A percentile compares a stretch with the other conserved stretches of the same genome.
These are phyloP conservation scores for Thereva nobilitata DNA, from an alignment of 2,888 invertebrate genomes.

Conservation along the genomic window DNA sequence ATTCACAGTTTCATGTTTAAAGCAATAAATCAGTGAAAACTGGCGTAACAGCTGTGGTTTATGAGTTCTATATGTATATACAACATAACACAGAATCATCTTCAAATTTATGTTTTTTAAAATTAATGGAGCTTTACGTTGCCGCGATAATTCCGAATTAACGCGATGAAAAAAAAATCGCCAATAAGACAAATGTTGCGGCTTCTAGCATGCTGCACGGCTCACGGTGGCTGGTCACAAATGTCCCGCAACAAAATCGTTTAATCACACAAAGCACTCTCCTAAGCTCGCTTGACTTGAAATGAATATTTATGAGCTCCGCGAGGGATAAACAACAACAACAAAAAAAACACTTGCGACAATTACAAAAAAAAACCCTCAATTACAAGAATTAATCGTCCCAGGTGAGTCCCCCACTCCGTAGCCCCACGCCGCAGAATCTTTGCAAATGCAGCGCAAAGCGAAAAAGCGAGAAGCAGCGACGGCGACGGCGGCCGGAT, in stretches of 20 bases:
- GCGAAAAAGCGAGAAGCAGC: slow-evolving; percentile 1
- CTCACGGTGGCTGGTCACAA: slow-evolving; percentile 33
- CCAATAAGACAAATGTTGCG: not conserved
- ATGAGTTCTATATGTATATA: too few relatives aligned
- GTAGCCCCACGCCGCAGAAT: not conserved
- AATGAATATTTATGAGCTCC: slow-evolving; percentile 34
- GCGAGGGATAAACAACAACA: not conserved
- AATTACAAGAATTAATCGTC: slow-evolving; percentile 40
- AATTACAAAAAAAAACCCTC: slow-evolving; percentile 15
- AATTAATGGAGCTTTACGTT: too few relatives aligned
- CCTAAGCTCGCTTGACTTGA: slow-evolving; percentile 18
- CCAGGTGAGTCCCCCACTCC: slow-evolving; percentile 29
- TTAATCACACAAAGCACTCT: slow-evolving; percentile 22
- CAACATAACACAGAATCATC: too few relatives aligned
- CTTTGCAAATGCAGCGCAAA: not conserved
- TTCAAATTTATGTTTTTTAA: too few relatives aligned
- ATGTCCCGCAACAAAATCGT: slow-evolving; percentile 34
- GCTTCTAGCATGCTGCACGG: slow-evolving; percentile 9
- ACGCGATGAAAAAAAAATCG: not conserved
- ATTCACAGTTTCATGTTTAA: too few relatives aligned
- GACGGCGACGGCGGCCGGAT: not conserved
- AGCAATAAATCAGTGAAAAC: too few relatives aligned
- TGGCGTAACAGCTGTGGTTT: too few relatives aligned
- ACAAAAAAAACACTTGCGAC: slow-evolving; percentile 30
- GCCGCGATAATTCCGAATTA: not conserved